These are phyloP conservation scores for Clistopyga incitator DNA, from an alignment of 2,888 invertebrate species.

Conservation along the genomic window DNA sequence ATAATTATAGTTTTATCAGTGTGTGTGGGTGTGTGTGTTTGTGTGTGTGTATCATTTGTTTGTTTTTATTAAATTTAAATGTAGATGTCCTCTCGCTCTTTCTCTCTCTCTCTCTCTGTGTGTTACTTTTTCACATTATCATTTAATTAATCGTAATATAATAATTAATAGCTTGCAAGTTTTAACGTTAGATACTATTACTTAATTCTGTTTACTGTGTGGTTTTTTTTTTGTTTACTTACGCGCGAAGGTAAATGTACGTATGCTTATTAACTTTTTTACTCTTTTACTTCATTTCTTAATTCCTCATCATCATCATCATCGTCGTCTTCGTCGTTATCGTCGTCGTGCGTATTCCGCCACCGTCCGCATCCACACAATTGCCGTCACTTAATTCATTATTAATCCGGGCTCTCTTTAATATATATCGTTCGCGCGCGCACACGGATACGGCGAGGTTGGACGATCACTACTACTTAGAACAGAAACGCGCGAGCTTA, in stretches of 20 bases:
- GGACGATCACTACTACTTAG: constrained; percentile 63
- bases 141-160: constrained; percentile 82
- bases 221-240: constrained; percentile 80
- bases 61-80: constrained; percentile 70
- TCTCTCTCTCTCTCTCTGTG: constrained; percentile 67
- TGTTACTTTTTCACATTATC: constrained; percentile 70
- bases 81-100: constrained; percentile 74
- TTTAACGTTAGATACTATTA: constrained; percentile 84
- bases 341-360: constrained; percentile 59
- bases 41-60: constrained; percentile 33
- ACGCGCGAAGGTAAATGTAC: constrained; percentile 81
- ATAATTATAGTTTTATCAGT: constrained; percentile 82
- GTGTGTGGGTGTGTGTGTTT: constrained; percentile 67
- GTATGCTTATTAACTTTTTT: constrained; percentile 78
- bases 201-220: constrained; percentile 81
- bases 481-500: constrained; percentile 67
- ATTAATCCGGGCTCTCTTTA: constrained; percentile 65
- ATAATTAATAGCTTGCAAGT: constrained; percentile 83
- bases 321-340: constrained; percentile 53
- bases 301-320: constrained; percentile 52
- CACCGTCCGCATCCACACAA: constrained; percentile 59
- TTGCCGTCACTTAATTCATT: constrained; percentile 62
- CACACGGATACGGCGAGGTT: constrained; percentile 66
- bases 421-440: constrained; percentile 64
- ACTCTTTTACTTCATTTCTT: constrained; percentile 51